Base-by-base conservation (phyloP, 2,888 invertebrate genomes). In the Caradrina clavipalpis region DNA sequence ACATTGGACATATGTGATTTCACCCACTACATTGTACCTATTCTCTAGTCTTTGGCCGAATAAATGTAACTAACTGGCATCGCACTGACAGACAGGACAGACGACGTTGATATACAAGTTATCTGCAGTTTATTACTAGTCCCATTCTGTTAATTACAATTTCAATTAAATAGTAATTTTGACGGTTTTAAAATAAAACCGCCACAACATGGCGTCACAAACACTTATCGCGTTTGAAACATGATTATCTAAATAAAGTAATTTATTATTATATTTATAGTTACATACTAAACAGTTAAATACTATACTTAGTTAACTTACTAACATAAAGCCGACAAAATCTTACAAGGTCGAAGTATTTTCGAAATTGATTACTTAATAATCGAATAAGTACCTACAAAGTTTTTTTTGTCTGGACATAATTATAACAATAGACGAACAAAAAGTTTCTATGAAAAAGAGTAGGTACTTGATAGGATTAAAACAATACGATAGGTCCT, bases 51-150 rank as follows among this genome's bases (percentile, higher is more conserved):
- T 86, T 68, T 87, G 87, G 22, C 35, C 21, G 26, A 78, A 78
- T 76, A 81, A 87, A 79, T 81, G 81, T 80, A 76, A 80, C 79
- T 75, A 79, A 75, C 74, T 81, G 70, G 78, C 69, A 74, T 61
- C 60, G 69, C 22, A 62, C 65, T 82, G 84, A 85, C 74, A 63
- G 72, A 69, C 58, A 55, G 62, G 84, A 78, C 78, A 77, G 62
- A 49, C 74, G 78, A 81, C 84, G 73, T 76, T 83, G 83, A 83
- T 76, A 73, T 80, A 78, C 70, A 76, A 74, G 84, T 80, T 78
- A 76, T 84, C 81, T 84, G 83, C 71, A 78, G 72, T 84, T 80
- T 82, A 83, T 82, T 80, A 78, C 72, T 42, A 56, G 35, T 61
- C 17, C 60, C 21, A 68, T 70, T 69, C 54, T 53, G 58, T 71